Evolutionary conservation across 2,888 invertebrate species (phyloP).

Genomic region (Sinelater perroti): DNA sequence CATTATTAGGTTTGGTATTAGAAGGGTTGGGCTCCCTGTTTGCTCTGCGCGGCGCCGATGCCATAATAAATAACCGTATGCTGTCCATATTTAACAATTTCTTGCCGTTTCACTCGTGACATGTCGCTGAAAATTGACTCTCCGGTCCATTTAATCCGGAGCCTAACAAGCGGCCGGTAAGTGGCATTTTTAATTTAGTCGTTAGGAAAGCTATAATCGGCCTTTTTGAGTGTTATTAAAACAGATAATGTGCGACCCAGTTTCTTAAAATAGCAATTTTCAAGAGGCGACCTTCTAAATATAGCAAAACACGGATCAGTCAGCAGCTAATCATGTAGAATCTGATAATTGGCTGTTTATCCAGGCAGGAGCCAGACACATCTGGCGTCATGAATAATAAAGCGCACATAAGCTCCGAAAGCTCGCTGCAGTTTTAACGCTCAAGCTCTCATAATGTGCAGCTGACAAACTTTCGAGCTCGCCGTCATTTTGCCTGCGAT

Average conservation of each 20-base stretch:
- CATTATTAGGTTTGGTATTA: conserved; percentile 52
- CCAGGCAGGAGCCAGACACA: conserved; percentile 42
- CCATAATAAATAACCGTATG: conserved; percentile 27
- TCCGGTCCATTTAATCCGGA: no score
- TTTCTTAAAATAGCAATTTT: no score
- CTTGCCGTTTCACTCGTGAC: no score
- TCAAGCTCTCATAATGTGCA: conserved; percentile 16
- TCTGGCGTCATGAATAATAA: conserved; percentile 47
- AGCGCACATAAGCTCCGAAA: conserved; percentile 34
- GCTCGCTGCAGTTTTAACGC: conserved; percentile 22
- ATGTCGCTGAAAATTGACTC: no score
- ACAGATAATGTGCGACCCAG: no score
- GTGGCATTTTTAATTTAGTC: no score
- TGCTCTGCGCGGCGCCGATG: conserved; percentile 30
- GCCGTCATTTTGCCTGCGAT: conserved; percentile 15
- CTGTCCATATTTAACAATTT: conserved; percentile 15
- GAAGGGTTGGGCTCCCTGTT: conserved; percentile 43
- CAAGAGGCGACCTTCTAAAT: no score
- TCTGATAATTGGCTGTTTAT: conserved; percentile 44
- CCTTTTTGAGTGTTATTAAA: no score
- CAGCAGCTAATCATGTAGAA: conserved; percentile 42
- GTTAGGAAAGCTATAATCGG: no score
- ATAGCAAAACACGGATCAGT: conserved; percentile 26
- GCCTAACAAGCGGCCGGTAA: no score
- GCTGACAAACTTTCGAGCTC: conserved; percentile 18